Percentiles rank a stretch among this genome's conserved stretches.
These are phyloP conservation scores for Athripsodes cinereus DNA, from an alignment of 2,888 invertebrate species.

Conservation along the genomic window DNA sequence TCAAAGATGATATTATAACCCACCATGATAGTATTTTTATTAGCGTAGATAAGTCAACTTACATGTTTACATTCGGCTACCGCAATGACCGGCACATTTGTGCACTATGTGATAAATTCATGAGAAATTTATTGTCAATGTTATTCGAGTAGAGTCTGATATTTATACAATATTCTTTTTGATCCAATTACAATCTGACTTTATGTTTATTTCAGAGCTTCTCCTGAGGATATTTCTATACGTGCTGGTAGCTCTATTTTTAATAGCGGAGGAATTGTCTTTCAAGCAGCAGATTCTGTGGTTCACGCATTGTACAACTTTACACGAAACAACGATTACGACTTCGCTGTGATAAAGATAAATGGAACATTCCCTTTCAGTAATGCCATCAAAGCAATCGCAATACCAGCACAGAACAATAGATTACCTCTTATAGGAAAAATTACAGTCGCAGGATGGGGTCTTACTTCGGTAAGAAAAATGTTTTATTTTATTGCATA, in stretches of 20 bases:
- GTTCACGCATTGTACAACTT: slow-evolving; percentile 41
- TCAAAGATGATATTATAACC: neutral
- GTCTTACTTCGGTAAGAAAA: slow-evolving; percentile 43
- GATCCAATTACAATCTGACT: neutral
- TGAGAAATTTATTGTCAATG: neutral
- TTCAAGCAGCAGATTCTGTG: slow-evolving; percentile 38
- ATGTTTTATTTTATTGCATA: too few species aligned
- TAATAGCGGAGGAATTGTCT: slow-evolving; percentile 44
- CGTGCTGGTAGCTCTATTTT: slow-evolving; percentile 46
- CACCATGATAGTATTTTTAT: neutral
- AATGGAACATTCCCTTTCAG: slow-evolving; percentile 38
- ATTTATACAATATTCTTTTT: neutral
- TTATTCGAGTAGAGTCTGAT: neutral
- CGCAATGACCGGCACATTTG: too few species aligned
- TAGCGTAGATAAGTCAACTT: neutral
- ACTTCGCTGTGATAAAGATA: slow-evolving; percentile 41
- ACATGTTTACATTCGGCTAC: neutral
- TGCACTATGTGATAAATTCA: neutral
- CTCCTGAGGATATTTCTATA: slow-evolving; percentile 33
- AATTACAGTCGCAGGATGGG: slow-evolving; percentile 47
- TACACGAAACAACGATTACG: slow-evolving; percentile 42
- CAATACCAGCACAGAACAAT: slow-evolving; percentile 38
- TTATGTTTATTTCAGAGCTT: slow-evolving; percentile 15
- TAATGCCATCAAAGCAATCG: slow-evolving; percentile 35
- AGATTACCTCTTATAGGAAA: slow-evolving; percentile 39